These are phyloP conservation scores for Chauna torquata DNA, from an alignment of 2,113 vertebrate genomes.

Conservation along the genomic window DNA sequence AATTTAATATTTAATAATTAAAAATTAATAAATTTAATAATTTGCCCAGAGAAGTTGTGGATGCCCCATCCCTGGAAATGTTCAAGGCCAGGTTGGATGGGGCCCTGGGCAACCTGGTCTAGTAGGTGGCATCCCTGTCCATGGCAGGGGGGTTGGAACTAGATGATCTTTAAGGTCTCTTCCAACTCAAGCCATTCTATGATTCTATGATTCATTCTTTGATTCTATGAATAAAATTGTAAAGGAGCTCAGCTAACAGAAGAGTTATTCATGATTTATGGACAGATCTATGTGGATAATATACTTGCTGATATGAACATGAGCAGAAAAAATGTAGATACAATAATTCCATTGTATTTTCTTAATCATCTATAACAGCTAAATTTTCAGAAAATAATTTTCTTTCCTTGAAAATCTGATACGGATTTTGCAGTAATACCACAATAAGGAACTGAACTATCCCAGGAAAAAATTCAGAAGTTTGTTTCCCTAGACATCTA, in stretches of 20 bases:
- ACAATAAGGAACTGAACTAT: not conserved
- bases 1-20: not conserved
- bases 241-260: not conserved
- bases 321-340: not conserved
- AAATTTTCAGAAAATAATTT: not conserved
- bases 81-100: too few relatives aligned
- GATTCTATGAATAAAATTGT: too few relatives aligned
- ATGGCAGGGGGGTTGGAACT: too few relatives aligned
- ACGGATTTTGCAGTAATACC: not conserved
- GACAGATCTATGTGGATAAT: not conserved
- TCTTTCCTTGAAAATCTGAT: not conserved
- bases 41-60: too few relatives aligned
- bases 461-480: fast-evolving
- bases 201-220: too few relatives aligned
- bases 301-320: not conserved
- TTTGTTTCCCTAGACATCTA: not conserved
- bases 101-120: too few relatives aligned
- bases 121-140: too few relatives aligned
- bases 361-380: not conserved
- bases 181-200: too few relatives aligned
- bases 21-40: too few relatives aligned
- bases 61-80: too few relatives aligned
- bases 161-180: too few relatives aligned
- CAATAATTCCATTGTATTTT: not conserved
- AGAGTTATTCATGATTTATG: not conserved